Conservation (phyloP, 2,113 vertebrate species). For the Baryphthengus martii region DNA sequence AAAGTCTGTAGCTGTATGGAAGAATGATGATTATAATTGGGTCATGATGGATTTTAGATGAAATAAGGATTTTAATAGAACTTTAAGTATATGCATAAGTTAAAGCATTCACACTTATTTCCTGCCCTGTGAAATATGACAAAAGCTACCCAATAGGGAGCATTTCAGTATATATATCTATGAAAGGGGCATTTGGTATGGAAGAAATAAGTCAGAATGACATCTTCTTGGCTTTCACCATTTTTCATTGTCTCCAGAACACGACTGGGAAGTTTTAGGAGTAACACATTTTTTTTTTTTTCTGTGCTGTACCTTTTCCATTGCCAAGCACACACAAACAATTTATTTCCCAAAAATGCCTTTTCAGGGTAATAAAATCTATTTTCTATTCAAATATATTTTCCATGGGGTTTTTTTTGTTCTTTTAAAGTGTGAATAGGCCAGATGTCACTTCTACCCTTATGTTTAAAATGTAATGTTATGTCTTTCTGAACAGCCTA, state of each 20-base stretch:
- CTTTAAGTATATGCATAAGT: background rate
- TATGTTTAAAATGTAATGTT: background rate
- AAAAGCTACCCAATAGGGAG: background rate
- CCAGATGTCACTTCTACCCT: background rate
- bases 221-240: background rate
- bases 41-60: background rate
- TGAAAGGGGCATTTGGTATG: rapidly evolving
- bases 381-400: background rate
- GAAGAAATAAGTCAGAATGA: background rate
- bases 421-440: background rate
- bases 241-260: background rate
- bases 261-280: background rate
- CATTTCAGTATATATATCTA: background rate
- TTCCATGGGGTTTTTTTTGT: background rate
- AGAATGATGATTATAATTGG: background rate
- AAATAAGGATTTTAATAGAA: background rate
- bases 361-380: background rate
- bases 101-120: background rate
- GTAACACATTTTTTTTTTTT: rapidly evolving
- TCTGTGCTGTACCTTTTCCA: background rate
- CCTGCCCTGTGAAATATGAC: background rate
- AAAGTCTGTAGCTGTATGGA: background rate
- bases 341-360: background rate
- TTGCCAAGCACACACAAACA: rapidly evolving
- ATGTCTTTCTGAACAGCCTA: background rate